Evolutionary conservation across 2,797 vertebrate genomes (phyloP).

Genomic region (Ctenopoma multispine): DNA sequence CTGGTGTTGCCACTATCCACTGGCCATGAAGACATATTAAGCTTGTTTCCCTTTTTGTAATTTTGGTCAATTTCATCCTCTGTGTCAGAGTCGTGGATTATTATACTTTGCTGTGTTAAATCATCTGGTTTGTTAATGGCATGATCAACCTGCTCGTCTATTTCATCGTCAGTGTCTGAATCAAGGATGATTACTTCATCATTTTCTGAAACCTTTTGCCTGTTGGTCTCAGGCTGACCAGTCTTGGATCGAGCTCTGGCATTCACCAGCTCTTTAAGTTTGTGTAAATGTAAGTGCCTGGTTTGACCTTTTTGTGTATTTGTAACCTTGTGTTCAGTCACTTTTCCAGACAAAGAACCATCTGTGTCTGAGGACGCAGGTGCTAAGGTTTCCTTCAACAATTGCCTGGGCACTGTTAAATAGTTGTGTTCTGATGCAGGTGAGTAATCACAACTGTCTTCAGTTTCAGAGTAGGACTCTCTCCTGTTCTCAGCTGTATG

Average conservation of each 20-base stretch:
- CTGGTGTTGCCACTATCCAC: background rate
- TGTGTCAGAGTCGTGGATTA: conserved; percentile 14
- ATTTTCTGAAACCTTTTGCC: background rate
- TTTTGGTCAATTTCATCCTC: conserved; percentile 1
- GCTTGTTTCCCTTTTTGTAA: background rate
- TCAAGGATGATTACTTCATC: background rate
- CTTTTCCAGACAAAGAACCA: background rate
- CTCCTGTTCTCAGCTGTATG: background rate
- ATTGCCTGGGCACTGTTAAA: conserved; percentile 20
- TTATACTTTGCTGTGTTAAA: background rate
- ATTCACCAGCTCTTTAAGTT: rapidly evolving
- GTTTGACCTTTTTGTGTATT: background rate
- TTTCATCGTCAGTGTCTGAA: conserved; percentile 33
- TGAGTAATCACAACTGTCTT: conserved; percentile 59
- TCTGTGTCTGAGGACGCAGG: background rate
- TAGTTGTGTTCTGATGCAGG: conserved; percentile 16
- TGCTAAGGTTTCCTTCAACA: background rate
- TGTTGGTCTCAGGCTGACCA: background rate
- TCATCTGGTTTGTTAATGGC: background rate
- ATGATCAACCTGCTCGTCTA: background rate
- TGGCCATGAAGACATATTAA: background rate
- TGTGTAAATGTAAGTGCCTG: background rate
- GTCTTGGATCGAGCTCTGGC: background rate
- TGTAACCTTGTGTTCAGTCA: background rate
- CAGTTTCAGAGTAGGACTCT: conserved; percentile 30